These are phyloP conservation scores for Peromyscus polionotus DNA, from an alignment of 2,113 vertebrate genomes.

Conservation along the genomic window DNA sequence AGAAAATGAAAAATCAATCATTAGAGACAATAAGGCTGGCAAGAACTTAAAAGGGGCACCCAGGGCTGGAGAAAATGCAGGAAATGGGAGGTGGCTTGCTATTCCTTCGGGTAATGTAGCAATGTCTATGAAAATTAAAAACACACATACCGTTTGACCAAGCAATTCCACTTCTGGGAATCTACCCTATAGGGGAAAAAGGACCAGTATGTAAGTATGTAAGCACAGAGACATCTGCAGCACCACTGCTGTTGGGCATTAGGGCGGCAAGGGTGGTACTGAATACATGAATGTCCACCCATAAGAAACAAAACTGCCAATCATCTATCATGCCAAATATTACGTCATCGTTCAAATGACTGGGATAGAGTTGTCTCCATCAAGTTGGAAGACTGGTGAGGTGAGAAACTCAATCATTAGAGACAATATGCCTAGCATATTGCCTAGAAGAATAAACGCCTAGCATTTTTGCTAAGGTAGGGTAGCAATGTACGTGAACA, in stretches of 20 bases:
- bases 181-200: conserved; percentile 81
- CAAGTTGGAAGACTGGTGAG: neutral
- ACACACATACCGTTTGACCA: conserved; percentile 84
- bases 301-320: neutral
- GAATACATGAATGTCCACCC: neutral
- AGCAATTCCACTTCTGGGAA: conserved; percentile 85
- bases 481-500: neutral
- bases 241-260: neutral
- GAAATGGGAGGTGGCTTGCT: conserved; percentile 48
- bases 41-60: conserved; percentile 13
- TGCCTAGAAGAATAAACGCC: neutral
- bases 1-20: conserved; percentile 49
- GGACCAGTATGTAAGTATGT: conserved; percentile 77
- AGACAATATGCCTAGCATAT: neutral
- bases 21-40: neutral
- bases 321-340: neutral
- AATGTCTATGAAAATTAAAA: conserved; percentile 76
- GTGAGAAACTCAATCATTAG: neutral
- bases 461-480: neutral
- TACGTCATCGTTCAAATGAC: neutral
- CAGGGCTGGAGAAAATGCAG: conserved; percentile 33
- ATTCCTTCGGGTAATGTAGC: conserved; percentile 15
- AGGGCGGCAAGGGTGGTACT: neutral
- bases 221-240: conserved; percentile 47
- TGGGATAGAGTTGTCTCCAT: neutral